These are phyloP conservation scores for Cottoperca gobio DNA, from an alignment of 2,797 vertebrate species.

Conservation along the genomic window DNA sequence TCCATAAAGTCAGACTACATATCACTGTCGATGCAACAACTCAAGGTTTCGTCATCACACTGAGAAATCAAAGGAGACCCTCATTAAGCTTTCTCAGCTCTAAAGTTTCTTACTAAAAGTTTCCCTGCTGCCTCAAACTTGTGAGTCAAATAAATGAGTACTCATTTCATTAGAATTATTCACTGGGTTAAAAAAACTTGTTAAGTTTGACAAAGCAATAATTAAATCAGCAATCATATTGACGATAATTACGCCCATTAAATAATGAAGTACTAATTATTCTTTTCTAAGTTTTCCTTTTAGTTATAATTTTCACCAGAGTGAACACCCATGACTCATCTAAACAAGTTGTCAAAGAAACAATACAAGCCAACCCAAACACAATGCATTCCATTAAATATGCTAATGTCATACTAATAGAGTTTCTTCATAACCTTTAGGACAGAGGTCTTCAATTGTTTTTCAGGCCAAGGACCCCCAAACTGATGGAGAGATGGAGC, in stretches of 20 bases:
- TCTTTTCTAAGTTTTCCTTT: neutral
- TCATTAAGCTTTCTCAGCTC: neutral
- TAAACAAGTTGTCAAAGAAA: neutral
- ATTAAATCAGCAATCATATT: slow-evolving; percentile 12
- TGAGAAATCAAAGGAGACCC: slow-evolving; percentile 24
- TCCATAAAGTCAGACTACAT: slow-evolving; percentile 1
- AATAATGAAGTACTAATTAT: slow-evolving; percentile 5
- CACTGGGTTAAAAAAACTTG: neutral
- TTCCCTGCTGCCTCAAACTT: neutral
- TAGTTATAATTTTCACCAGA: neutral
- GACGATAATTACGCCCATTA: neutral
- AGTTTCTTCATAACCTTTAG: neutral
- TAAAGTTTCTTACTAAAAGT: neutral
- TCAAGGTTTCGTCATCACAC: slow-evolving; percentile 15
- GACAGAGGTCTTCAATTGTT: too few species aligned
- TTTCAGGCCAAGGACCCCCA: too few species aligned
- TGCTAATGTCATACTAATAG: neutral
- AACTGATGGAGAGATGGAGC: too few species aligned
- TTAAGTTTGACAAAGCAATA: neutral
- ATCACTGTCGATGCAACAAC: neutral
- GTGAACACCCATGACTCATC: neutral
- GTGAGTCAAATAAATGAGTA: neutral
- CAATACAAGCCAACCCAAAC: neutral
- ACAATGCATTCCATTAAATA: neutral
- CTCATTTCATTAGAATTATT: neutral